Conservation (phyloP, 2,797 vertebrate species). For the Threskiornis aethiopicus region DNA sequence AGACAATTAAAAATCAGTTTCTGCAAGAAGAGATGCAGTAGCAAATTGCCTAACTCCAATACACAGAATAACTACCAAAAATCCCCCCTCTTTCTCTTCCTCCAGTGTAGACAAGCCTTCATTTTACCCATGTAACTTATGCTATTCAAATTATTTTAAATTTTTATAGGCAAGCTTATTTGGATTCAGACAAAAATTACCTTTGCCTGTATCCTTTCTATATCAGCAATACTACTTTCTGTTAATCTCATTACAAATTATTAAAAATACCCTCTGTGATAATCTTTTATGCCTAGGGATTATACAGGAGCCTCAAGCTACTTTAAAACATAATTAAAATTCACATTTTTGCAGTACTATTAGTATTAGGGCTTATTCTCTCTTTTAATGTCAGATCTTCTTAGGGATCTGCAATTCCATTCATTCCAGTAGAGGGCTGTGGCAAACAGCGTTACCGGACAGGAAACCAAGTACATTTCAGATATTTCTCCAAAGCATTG, state of each 20-base stretch:
- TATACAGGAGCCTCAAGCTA: not conserved
- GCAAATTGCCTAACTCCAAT: not conserved
- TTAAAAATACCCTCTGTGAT: not conserved
- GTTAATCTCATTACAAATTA: not conserved
- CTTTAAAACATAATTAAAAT: not conserved
- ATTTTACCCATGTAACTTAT: not conserved
- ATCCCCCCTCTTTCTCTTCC: not conserved
- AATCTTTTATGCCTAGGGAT: not conserved
- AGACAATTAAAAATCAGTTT: not conserved
- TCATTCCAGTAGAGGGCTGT: conserved; percentile 53
- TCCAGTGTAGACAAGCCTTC: not conserved
- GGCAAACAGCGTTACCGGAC: not conserved
- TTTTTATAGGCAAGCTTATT: not conserved
- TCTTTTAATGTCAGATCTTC: not conserved
- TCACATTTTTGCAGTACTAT: not conserved
- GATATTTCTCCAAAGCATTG: not conserved
- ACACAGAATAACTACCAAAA: not conserved
- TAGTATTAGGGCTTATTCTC: not conserved
- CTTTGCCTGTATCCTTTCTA: not conserved
- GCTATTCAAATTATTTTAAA: not conserved
- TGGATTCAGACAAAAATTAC: not conserved
- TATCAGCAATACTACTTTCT: not conserved
- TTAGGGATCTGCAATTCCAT: not conserved
- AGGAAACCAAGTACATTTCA: not conserved
- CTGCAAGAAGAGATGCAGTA: not conserved